Conservation (phyloP, 2,797 vertebrate genomes). For the Botia kubotai region DNA sequence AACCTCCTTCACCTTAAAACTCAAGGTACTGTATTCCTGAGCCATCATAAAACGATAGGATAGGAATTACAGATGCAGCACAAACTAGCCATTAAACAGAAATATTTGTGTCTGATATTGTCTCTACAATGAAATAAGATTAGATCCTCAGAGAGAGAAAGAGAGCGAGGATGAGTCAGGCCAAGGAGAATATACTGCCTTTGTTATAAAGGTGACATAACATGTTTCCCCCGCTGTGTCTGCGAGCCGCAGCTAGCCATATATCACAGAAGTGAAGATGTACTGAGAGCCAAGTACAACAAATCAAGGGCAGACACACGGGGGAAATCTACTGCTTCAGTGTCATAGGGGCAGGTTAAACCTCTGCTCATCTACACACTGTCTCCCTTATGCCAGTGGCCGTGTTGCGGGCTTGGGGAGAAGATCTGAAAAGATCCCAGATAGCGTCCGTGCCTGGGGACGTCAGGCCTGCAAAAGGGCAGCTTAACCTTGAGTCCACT, state of each 20-base stretch:
- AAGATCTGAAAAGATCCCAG: slow-evolving; percentile 27
- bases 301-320: slow-evolving; percentile 63
- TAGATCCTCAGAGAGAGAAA: slow-evolving; percentile 16
- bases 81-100: slow-evolving; percentile 58
- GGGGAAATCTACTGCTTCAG: slow-evolving; percentile 53
- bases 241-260: slow-evolving; percentile 46
- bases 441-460: slow-evolving; percentile 16
- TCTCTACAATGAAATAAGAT: slow-evolving; percentile 40
- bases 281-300: slow-evolving; percentile 52
- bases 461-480: slow-evolving; percentile 25
- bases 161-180: slow-evolving; percentile 6
- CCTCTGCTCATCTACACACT: slow-evolving; percentile 42
- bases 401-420: slow-evolving; percentile 23
- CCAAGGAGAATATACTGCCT: slow-evolving; percentile 61
- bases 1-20: slow-evolving; percentile 42
- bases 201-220: slow-evolving; percentile 63
- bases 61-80: slow-evolving; percentile 30
- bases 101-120: slow-evolving; percentile 60
- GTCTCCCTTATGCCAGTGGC: slow-evolving; percentile 10
- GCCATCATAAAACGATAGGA: slow-evolving; percentile 57
- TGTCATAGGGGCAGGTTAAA: slow-evolving; percentile 53
- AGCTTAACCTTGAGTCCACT: slow-evolving; percentile 51
- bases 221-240: slow-evolving; percentile 53
- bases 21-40: slow-evolving; percentile 40
- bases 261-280: slow-evolving; percentile 60